phyloP scores from a whole-genome alignment of 2,888 invertebrate genomes.

The Agriopis marginaria region DNA sequence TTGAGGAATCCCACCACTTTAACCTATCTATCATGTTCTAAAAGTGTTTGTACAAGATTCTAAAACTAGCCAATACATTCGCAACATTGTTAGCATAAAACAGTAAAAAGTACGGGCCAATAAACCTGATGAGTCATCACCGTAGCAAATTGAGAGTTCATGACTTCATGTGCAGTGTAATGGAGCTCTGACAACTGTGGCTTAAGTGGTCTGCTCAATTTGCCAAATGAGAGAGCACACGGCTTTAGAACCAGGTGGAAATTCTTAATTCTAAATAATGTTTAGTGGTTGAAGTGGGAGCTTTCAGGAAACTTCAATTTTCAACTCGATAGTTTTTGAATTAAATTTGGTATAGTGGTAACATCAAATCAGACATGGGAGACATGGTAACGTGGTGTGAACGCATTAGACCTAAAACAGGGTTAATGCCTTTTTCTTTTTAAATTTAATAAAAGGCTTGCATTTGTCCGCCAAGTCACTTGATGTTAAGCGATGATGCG shows the following conservation, averaged over 20 bases:
- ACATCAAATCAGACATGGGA: too few relatives aligned
- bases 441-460: too few relatives aligned
- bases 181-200: slow-evolving; percentile 9
- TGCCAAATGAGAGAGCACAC: background rate
- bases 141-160: slow-evolving; percentile 16
- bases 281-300: too few relatives aligned
- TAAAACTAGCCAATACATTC: slow-evolving; percentile 1
- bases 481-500: too few relatives aligned
- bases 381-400: too few relatives aligned
- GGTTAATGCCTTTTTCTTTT: too few relatives aligned
- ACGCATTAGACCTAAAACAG: too few relatives aligned
- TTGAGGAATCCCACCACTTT: too few relatives aligned
- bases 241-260: background rate
- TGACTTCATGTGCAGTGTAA: slow-evolving; percentile 10
- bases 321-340: too few relatives aligned
- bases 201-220: slow-evolving; percentile 7
- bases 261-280: background rate
- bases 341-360: too few relatives aligned
- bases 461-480: too few relatives aligned
- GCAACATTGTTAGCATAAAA: slow-evolving; percentile 6
- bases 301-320: too few relatives aligned
- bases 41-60: background rate
- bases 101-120: slow-evolving; percentile 12
- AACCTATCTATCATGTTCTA: background rate
- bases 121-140: slow-evolving; percentile 47